Conservation (phyloP, 2,113 vertebrate species). For the Xerus inauris region DNA sequence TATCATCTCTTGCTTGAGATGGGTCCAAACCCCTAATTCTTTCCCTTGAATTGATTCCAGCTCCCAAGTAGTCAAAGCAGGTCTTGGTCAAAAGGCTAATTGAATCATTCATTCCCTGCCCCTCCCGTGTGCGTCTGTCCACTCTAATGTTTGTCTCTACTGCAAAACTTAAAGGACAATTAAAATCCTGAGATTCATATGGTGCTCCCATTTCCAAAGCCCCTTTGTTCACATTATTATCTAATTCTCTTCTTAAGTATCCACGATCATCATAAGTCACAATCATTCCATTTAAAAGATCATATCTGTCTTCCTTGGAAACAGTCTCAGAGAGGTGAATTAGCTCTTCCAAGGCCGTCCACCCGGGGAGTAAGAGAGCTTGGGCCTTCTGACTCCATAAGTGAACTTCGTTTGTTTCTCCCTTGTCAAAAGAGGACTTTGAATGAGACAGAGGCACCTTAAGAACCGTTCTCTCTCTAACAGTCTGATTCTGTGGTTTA, state of each 20-base stretch:
- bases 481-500: background rate
- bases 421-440: background rate
- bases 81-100: background rate
- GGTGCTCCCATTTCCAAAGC: background rate
- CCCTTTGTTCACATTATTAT: background rate
- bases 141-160: background rate
- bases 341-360: background rate
- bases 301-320: background rate
- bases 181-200: background rate
- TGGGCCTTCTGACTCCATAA: background rate
- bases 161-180: background rate
- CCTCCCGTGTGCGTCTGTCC: background rate
- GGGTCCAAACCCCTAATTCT: background rate
- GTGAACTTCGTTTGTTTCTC: background rate
- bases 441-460: background rate
- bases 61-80: background rate
- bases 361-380: background rate
- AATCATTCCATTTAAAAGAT: background rate
- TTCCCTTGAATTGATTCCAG: background rate
- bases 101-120: background rate
- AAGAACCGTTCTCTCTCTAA: background rate
- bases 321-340: background rate
- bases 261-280: background rate
- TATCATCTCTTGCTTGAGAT: background rate
- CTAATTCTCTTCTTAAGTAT: background rate